Evolutionary conservation across 2,113 vertebrate species (phyloP), one percentile per base, ranked within the genome.

Genomic region (Planiliza haematocheilus): DNA sequence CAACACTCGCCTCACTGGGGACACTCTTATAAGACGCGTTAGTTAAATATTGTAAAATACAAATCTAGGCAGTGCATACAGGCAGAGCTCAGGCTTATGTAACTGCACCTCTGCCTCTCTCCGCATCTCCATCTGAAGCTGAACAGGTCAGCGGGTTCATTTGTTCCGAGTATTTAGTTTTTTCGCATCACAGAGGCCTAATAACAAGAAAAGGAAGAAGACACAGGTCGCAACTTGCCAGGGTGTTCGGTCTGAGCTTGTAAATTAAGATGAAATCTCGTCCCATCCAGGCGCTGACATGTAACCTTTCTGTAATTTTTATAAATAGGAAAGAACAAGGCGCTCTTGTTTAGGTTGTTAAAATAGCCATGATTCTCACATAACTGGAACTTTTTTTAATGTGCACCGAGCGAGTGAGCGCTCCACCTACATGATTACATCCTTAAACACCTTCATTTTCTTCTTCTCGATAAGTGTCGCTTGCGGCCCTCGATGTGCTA

Each of bases 11-110:
- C 67, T 46, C 77, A 48, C 58, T 42, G 62, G 76, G 74, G 79
- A 83, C 46, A 59, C 48, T 84, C 20, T 38, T 64, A 52, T 17
- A 45, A 65, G 49, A 86, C 71, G 52, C 55, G 34, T 51, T 55
- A 39, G 62, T 78, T 86, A 57, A 59, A 11, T 39, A 74, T 77
- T 66, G 56, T 80, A 43, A 76, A 89, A 82, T 52, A 83, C 82
- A 82, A 86, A 82, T 88, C 73, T 79, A 77, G 78, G 82, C 82
- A 53, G 61, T 34, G 82, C 65, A 76, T 45, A 74, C 65, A 59
- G 81, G 74, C 59, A 49, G 7, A 4, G 77, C 75, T 77, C 51
- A 50, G 42, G 20, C 75, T 90, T 90, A 77, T 39, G 1, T 87
- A 88, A 91, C 77, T 20, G 66, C 70, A 70, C 72, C 77, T 82